Base-by-base conservation (phyloP, 2,797 vertebrate species). In the Argentina silus region DNA sequence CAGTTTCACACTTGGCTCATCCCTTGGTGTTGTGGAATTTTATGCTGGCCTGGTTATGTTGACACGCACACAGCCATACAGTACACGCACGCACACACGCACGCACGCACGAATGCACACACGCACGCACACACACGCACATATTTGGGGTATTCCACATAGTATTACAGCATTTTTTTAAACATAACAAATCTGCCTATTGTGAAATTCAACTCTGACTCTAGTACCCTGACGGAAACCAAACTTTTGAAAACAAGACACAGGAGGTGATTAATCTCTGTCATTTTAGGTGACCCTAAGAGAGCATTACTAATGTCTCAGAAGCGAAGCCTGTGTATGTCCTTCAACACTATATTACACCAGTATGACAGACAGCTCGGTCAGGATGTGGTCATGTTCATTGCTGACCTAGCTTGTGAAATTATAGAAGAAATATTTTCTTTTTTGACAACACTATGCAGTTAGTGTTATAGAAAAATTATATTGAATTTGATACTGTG, bases 1-100 rank as follows among this genome's bases (percentile, higher is more conserved):
- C 21, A 8, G 21, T 68, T 72, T 63, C 45, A 48, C 47, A 50
- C 65, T 66, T 56, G 72, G 64, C 71, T 83, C 83, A 81, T 86
- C 82, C 77, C 53, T 72, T 61, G 73, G 74, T 73, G 72, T 64
- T 66, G 65, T 75, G 50, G 44, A 69, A 72, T 74, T 65, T 66
- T 50, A 67, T 70, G 61, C 9, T 73, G 21, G 23, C 62, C 44
- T 78, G 62, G 48, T 75, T 4, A 47, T 70, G 43, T 50, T 66
- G 50, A 6, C 43, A 12, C 12, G 2, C 59, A 42, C 59, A 65
- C 60, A 42, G 27, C 15, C 36, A 43, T 14, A 51, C 47, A 67
- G 15, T n/a, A 23, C 42, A 44, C 42, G 12, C 67, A 27, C 44
- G 7, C 17, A 43, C 7, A 19, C 36, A 8, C 43, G 9, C 11